These are phyloP conservation scores for Gavia stellata DNA, from an alignment of 2,113 vertebrate genomes.

Conservation along the genomic window DNA sequence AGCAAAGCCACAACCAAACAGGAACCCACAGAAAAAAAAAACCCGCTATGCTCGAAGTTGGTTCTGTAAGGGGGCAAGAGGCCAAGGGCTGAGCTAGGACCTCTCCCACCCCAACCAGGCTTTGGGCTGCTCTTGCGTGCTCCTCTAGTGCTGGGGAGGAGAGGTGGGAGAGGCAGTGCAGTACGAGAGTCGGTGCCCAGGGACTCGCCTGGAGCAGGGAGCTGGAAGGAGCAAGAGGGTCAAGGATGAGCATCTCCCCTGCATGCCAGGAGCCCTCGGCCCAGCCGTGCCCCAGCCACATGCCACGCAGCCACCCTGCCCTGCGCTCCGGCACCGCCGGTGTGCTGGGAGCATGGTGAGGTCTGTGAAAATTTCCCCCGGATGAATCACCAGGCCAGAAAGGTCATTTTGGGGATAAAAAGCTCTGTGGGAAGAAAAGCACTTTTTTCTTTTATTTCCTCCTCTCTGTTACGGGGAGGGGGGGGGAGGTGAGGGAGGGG, in stretches of 20 bases:
- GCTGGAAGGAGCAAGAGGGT: background rate
- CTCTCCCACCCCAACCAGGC: background rate
- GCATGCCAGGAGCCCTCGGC: background rate
- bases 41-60: rapidly evolving
- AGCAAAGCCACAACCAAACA: background rate
- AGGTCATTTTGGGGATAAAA: background rate
- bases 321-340: rapidly evolving
- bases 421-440: background rate
- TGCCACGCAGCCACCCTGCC: rapidly evolving
- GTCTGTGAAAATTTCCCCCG: background rate
- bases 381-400: background rate
- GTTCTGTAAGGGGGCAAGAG: background rate
- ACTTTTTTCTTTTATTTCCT: background rate
- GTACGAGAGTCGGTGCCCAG: background rate
- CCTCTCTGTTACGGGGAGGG: no score
- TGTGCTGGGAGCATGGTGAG: rapidly evolving
- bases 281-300: rapidly evolving
- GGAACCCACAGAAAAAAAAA: background rate
- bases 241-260: background rate
- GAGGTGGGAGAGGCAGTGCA: background rate
- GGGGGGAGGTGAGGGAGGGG: background rate
- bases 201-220: background rate
- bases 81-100: background rate
- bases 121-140: background rate
- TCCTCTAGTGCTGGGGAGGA: background rate